Conservation (phyloP, 2,113 vertebrate species). For the Tupaia chinensis region DNA sequence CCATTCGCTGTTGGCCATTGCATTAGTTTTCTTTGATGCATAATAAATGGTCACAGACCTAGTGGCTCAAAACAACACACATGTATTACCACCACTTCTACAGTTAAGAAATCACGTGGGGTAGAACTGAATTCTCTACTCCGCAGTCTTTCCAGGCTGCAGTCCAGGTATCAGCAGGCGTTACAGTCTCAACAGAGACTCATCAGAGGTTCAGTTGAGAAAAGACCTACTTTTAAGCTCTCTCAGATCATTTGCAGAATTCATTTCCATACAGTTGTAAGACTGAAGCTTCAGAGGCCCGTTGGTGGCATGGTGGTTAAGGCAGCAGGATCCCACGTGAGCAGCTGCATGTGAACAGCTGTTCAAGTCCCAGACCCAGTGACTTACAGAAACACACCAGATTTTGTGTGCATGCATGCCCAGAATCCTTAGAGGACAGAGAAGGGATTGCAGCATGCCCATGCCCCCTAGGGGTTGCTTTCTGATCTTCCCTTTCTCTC, state of each 20-base stretch:
- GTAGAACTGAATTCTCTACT: not conserved
- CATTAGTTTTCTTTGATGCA: not conserved
- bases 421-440: too few species aligned
- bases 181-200: not conserved
- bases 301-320: too few species aligned
- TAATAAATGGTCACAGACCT: too few species aligned
- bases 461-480: too few species aligned
- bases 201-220: not conserved
- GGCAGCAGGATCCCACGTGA: too few species aligned
- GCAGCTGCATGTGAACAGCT: too few species aligned
- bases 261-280: not conserved
- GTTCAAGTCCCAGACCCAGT: too few species aligned
- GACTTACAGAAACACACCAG: too few species aligned
- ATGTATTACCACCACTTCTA: rapidly evolving
- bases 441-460: too few species aligned
- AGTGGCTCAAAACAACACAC: not conserved
- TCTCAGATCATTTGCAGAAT: not conserved
- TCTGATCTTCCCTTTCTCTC: too few species aligned
- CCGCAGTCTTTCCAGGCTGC: not conserved
- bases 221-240: not conserved
- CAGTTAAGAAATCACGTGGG: too few species aligned
- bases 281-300: not conserved
- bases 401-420: too few species aligned
- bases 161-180: not conserved
- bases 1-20: not conserved